A percentile compares a stretch with the other conserved stretches of the same genome.
Conservation (phyloP, 2,888 invertebrate species). For the Eupithecia pulchellata region DNA sequence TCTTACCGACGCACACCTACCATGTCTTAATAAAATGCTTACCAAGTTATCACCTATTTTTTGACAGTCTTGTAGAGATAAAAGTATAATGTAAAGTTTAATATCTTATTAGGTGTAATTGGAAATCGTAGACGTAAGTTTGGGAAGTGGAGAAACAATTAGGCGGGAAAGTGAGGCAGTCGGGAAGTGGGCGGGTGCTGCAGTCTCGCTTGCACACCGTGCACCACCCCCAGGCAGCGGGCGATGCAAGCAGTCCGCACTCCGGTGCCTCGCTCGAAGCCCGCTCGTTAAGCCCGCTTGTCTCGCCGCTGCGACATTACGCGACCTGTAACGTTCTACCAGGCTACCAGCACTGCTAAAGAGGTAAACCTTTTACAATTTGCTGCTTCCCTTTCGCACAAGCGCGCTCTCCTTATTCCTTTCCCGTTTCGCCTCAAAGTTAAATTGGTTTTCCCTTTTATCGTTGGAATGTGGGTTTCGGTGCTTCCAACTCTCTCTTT, state of each 20-base stretch:
- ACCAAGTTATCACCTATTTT: background rate
- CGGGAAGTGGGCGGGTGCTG: conserved; percentile 79
- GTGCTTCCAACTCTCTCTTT: conserved; percentile 82
- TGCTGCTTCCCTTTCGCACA: conserved; percentile 66
- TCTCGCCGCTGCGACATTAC: conserved; percentile 65
- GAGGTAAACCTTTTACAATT: conserved; percentile 80
- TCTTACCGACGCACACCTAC: conserved; percentile 18
- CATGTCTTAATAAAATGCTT: background rate
- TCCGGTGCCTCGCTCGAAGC: conserved; percentile 70
- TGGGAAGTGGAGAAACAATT: conserved; percentile 66
- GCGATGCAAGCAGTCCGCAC: conserved; percentile 76
- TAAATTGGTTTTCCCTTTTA: conserved; percentile 82
- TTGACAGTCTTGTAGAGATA: conserved; percentile 30
- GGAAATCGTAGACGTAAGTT: conserved; percentile 59
- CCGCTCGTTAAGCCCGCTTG: conserved; percentile 66
- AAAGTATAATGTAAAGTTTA: conserved; percentile 37
- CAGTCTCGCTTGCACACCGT: conserved; percentile 83
- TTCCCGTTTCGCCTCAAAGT: conserved; percentile 63
- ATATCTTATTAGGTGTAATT: conserved; percentile 52
- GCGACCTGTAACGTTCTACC: conserved; percentile 82
- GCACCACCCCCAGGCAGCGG: conserved; percentile 78
- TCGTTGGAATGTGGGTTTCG: conserved; percentile 80
- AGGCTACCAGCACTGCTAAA: conserved; percentile 70
- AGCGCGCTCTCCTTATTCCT: conserved; percentile 51
- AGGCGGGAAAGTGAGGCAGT: conserved; percentile 84